Evolutionary conservation across 2,113 vertebrate genomes (phyloP), one percentile per base, ranked within the genome.

Genomic region (Hemicordylus capensis): DNA sequence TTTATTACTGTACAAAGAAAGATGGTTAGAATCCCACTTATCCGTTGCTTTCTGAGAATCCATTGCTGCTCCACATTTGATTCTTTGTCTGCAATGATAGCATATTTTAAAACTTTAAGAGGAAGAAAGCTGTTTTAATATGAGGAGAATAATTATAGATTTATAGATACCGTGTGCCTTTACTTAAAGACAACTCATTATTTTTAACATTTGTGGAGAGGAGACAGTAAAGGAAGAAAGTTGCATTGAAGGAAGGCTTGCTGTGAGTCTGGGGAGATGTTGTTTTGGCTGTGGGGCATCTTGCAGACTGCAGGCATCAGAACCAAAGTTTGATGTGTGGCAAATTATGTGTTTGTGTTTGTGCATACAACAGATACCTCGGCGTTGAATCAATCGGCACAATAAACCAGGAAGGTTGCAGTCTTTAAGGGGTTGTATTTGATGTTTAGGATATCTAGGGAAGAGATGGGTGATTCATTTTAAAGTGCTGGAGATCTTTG

Each of bases 1-100:
- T 89, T 93, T 89, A 85, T 91, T 87, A 58, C 78, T 75, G 17
- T 67, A 48, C 87, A 78, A 88, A 89, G 31, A 83, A 51, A 86
- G 73, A 59, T 2, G 28, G 3, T 74, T 26, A 37, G n/a, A 39
- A 67, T 87, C 81, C 7, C 17, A 83, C 28, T 88, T 17, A 63
- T 59, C 31, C 37, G 73, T 89, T 88, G 67, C 83, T 78, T 66
- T 80, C 58, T 80, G 76, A 42, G 6, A 78, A 11, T 80, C 87
- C 46, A 78, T 26, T 24, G 4, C 17, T 58, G 73, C 24, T 83
- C 15, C 44, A 77, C 78, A 82, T 87, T 76, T 26, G 31, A 86
- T 79, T 28, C 9, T 87, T 90, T 46, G 17, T 86, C 39, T 85
- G 46, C 78, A 80, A 28, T 81, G 22, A 88, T 46, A 83, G 44